These are phyloP conservation scores for Netelia virgata DNA, from an alignment of 2,888 invertebrate species.

Conservation along the genomic window DNA sequence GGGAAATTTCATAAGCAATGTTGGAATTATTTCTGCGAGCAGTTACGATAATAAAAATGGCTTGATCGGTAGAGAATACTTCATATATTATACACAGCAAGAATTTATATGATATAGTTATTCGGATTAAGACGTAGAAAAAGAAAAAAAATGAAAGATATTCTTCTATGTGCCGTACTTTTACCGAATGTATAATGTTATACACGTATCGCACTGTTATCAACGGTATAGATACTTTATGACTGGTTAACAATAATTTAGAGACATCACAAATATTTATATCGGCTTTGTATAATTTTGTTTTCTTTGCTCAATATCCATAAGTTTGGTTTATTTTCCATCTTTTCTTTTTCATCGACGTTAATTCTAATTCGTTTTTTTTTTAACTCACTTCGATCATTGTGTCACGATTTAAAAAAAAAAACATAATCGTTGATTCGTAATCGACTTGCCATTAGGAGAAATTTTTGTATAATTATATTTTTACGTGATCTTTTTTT, in stretches of 20 bases:
- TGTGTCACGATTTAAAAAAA: too few relatives aligned
- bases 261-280: conserved; percentile 47
- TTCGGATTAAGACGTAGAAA: conserved; percentile 66
- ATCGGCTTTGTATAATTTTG: conserved; percentile 47
- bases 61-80: too few relatives aligned
- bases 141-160: conserved; percentile 74
- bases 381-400: conserved; percentile 44
- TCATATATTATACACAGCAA: conserved; percentile 65
- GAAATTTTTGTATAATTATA: conserved; percentile 46
- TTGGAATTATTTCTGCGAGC: too few relatives aligned
- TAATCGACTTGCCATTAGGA: conserved; percentile 51
- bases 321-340: conserved; percentile 53
- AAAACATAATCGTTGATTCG: conserved; percentile 22
- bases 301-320: conserved; percentile 66
- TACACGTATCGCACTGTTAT: conserved; percentile 73
- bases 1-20: too few relatives aligned
- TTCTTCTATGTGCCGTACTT: conserved; percentile 83
- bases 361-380: conserved; percentile 19
- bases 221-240: conserved; percentile 69
- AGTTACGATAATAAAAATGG: too few relatives aligned
- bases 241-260: conserved; percentile 68
- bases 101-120: conserved; percentile 72
- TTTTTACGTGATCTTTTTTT: conserved; percentile 27
- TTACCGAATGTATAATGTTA: conserved; percentile 75
- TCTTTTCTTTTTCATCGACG: conserved; percentile 60